These are phyloP conservation scores for Caenorhabditis virilis DNA, from an alignment of 2,888 invertebrate species.

Conservation along the genomic window DNA sequence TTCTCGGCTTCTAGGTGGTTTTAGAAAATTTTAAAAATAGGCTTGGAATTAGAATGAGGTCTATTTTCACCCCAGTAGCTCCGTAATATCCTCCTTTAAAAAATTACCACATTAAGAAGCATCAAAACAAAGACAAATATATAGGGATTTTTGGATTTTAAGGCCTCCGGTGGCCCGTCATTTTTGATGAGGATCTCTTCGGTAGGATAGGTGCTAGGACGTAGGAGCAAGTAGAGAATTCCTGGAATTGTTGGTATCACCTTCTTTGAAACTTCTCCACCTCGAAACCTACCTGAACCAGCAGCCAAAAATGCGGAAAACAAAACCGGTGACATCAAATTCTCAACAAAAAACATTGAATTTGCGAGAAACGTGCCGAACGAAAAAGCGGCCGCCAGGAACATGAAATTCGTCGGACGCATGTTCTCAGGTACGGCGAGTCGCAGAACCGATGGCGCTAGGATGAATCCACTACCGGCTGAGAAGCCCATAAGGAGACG, in stretches of 20 bases:
- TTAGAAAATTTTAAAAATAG: too few relatives aligned
- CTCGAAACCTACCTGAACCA: background rate
- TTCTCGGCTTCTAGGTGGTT: too few relatives aligned
- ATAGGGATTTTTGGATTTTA: conserved; percentile 12
- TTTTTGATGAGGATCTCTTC: conserved; percentile 11
- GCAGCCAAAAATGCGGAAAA: background rate
- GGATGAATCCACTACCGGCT: conserved; percentile 54
- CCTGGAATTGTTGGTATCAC: too few relatives aligned
- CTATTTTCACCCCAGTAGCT: too few relatives aligned
- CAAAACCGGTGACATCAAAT: background rate
- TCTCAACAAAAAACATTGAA: conserved; percentile 27
- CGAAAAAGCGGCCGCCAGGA: conserved; percentile 42
- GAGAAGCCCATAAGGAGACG: conserved; percentile 52
- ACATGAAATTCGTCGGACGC: conserved; percentile 37
- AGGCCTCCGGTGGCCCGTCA: conserved; percentile 13
- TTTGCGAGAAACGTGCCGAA: conserved; percentile 40
- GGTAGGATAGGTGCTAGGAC: conserved; percentile 21
- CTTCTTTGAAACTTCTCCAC: too few relatives aligned
- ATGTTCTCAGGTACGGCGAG: conserved; percentile 30
- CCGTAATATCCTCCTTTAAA: too few relatives aligned
- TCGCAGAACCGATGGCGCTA: conserved; percentile 47
- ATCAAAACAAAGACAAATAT: conserved; percentile 30
- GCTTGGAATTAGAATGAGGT: too few relatives aligned
- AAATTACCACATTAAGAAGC: conserved; percentile 33
- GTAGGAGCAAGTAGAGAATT: conserved; percentile 14